Evolutionary conservation across 2,797 vertebrate genomes (phyloP), one percentile per base, ranked within the genome.

Genomic region (Thalassophryne amazonica): DNA sequence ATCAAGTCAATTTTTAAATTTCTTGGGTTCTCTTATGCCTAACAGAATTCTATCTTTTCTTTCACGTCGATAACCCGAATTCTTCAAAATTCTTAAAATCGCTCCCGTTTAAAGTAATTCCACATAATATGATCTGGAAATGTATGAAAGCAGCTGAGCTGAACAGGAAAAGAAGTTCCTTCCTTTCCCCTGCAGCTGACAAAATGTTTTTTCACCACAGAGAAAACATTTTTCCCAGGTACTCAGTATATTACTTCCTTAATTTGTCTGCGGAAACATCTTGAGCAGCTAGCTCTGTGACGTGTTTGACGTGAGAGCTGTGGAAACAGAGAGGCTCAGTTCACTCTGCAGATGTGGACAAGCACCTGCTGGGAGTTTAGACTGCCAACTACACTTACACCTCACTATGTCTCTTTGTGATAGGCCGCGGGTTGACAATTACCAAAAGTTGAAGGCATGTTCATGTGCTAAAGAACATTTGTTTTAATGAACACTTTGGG

Each of bases 291-390:
- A 36, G 38, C 42, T 55, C 22, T 80, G 73, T 76, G 58, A 50
- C 54, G 39, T 38, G 67, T 67, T 65, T 61, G 28, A 53, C 48
- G 52, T 24, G 11, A 42, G 47, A 52, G 60, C 34, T 0, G 22
- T 56, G 36, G 67, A 80, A 80, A 77, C 72, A 76, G 66, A 61
- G 68, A 38, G 58, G 64, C 69, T 76, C 71, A 76, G 77, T 80
- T 76, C 59, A 28, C 65, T 72, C 52, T 53, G 61, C 86, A 87
- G 86, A 81, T 86, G 84, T 76, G 60, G 53, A 84, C 69, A 78
- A 82, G 80, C 85, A 88, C 86, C 81, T 88, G 83, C 77, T 75
- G 55, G 49, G 69, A 81, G 70, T 60, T 74, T 57, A 43, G 50
- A 69, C 50, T 41, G 47, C 39, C 40, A 48, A 24, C 27, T 62